phyloP scores from a whole-genome alignment of 2,113 vertebrate species.

The Pelecanus crispus region DNA sequence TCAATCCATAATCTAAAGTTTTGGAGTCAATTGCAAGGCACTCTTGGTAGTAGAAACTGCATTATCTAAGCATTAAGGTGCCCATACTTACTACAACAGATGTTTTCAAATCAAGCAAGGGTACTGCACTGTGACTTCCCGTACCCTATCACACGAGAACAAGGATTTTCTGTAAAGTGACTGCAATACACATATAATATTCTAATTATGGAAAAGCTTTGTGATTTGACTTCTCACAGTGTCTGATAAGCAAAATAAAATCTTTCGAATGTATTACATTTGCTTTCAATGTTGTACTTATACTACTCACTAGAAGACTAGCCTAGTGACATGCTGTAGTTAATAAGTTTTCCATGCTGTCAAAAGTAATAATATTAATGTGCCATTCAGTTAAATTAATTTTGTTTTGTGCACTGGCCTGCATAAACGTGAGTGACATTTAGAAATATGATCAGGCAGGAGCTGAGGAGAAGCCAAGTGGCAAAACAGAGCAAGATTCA shows the following conservation, averaged over 20 bases:
- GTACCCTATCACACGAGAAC: not conserved
- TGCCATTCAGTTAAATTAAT: conserved; percentile 76
- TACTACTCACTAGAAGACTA: conserved; percentile 39
- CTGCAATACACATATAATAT: conserved; percentile 4
- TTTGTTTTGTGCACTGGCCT: conserved; percentile 73
- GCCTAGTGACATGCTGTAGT: conserved; percentile 65
- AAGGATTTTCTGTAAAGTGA: conserved; percentile 8
- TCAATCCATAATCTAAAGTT: not conserved
- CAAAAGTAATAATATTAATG: conserved; percentile 78
- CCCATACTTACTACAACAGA: not conserved
- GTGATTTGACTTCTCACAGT: conserved; percentile 31
- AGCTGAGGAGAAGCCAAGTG: conserved; percentile 58
- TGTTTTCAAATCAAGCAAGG: not conserved
- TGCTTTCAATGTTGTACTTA: conserved; percentile 26
- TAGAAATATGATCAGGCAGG: conserved; percentile 67
- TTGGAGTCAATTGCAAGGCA: not conserved
- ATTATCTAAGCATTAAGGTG: not conserved
- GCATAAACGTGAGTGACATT: conserved; percentile 70
- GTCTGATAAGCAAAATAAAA: not conserved
- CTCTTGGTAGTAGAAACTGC: not conserved
- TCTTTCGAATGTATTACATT: conserved; percentile 37
- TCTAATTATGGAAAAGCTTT: conserved; percentile 41
- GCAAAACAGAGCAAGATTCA: conserved; percentile 14
- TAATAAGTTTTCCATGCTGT: conserved; percentile 80
- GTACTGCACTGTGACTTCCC: not conserved